Percentiles rank a stretch among this genome's conserved stretches.
phyloP scores from a whole-genome alignment of 2,113 vertebrate species.

The Cynopterus brachyotis region DNA sequence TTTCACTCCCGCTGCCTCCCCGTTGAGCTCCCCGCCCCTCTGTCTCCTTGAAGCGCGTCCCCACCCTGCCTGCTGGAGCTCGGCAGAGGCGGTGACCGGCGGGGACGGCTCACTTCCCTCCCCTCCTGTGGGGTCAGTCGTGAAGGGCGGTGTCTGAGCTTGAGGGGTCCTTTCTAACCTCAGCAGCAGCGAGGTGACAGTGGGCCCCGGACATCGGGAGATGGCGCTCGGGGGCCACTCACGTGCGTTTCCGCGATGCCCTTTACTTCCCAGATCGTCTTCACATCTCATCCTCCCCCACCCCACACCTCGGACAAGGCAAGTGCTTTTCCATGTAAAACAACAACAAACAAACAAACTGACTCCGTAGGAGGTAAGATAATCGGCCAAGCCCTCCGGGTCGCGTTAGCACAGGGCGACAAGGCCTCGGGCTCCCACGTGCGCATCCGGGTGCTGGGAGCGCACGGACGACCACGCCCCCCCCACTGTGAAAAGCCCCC shows the following conservation, averaged over 20 bases:
- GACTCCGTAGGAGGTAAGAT: neutral
- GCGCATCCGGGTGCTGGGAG: fast-evolving
- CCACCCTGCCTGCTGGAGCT: neutral
- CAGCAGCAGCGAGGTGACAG: too few relatives aligned
- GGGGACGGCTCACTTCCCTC: neutral
- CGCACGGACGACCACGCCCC: neutral
- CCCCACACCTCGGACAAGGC: neutral
- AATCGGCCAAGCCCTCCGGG: neutral
- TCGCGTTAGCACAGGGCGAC: neutral
- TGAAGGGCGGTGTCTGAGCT: neutral
- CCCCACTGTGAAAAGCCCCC: neutral
- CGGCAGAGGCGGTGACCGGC: neutral
- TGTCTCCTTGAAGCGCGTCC: neutral
- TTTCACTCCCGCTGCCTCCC: neutral
- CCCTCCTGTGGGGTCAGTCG: neutral
- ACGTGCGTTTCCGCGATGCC: neutral
- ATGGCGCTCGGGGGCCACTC: neutral
- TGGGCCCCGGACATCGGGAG: neutral
- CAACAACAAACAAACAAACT: neutral
- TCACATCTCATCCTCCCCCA: neutral
- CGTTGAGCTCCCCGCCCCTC: neutral
- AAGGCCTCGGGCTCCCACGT: neutral
- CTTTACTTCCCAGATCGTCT: neutral
- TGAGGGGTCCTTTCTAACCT: neutral
- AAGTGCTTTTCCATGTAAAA: neutral